Evolutionary conservation across 2,113 vertebrate species (phyloP).

Genomic region (Eclectus roratus): DNA sequence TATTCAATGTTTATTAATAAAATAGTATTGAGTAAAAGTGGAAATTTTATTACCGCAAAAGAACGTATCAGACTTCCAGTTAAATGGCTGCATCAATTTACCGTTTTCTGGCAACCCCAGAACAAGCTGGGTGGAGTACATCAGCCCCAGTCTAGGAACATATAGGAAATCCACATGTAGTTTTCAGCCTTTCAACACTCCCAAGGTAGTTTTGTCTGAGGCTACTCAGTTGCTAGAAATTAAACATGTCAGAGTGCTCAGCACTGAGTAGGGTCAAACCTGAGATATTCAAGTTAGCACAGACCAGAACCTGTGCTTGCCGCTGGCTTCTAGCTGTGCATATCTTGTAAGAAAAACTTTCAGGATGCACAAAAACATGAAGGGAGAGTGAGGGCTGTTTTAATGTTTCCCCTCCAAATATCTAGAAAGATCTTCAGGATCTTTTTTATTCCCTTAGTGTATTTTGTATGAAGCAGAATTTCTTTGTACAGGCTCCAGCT

Average conservation of each 20-base stretch:
- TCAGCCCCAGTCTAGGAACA: background rate
- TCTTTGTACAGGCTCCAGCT: conserved; percentile 51
- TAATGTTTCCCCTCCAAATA: conserved; percentile 2
- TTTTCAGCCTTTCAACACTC: background rate
- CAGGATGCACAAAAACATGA: background rate
- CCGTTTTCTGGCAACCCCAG: background rate
- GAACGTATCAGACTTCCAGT: background rate
- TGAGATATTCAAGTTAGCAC: background rate
- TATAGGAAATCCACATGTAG: background rate
- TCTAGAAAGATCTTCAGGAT: background rate
- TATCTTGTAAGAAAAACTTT: background rate
- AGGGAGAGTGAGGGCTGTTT: background rate
- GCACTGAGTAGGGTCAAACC: background rate
- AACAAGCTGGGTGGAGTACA: background rate
- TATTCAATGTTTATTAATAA: background rate
- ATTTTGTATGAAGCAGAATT: background rate
- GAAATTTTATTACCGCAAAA: background rate
- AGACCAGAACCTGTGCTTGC: background rate
- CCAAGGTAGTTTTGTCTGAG: background rate
- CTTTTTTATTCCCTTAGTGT: background rate
- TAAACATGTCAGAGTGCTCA: background rate
- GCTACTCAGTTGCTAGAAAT: background rate
- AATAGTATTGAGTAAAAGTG: background rate
- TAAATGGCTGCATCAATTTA: background rate
- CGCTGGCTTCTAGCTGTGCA: background rate